Conservation (phyloP, 2,797 vertebrate genomes). For the Myotis vivesi region DNA sequence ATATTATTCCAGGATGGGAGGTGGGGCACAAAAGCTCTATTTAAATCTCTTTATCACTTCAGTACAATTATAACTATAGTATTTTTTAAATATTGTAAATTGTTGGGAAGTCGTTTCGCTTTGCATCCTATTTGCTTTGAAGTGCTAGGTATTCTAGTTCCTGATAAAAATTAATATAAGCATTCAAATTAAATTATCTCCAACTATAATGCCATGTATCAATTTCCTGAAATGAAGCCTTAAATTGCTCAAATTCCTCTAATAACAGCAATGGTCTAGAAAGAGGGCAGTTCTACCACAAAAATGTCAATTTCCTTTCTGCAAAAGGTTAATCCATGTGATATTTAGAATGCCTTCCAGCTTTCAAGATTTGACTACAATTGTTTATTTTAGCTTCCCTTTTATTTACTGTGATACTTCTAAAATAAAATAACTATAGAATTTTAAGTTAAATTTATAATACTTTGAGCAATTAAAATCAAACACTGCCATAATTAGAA, state of each 20-base stretch:
- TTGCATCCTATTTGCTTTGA: neutral
- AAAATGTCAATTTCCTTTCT: neutral
- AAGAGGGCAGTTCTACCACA: neutral
- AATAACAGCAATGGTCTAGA: neutral
- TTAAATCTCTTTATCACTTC: slow-evolving; percentile 44
- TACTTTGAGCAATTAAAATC: neutral
- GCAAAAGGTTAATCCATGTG: neutral
- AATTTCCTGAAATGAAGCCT: slow-evolving; percentile 3
- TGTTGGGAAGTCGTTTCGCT: slow-evolving; percentile 27
- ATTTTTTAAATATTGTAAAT: slow-evolving; percentile 1
- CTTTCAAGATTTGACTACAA: slow-evolving; percentile 5
- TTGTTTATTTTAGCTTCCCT: slow-evolving; percentile 29
- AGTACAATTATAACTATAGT: neutral
- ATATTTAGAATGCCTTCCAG: slow-evolving; percentile 20
- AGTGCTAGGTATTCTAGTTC: neutral
- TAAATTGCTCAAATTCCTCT: neutral
- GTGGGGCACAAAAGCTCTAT: slow-evolving; percentile 20
- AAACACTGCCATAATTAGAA: slow-evolving; percentile 27
- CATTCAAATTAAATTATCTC: neutral
- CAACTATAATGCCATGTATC: neutral
- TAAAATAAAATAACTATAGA: slow-evolving; percentile 10
- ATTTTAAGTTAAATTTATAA: neutral
- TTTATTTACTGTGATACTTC: slow-evolving; percentile 27
- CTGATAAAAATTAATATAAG: slow-evolving; percentile 31
- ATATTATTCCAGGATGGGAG: neutral